Evolutionary conservation across 2,113 vertebrate genomes (phyloP).

Genomic region (Zosterops lateralis): DNA sequence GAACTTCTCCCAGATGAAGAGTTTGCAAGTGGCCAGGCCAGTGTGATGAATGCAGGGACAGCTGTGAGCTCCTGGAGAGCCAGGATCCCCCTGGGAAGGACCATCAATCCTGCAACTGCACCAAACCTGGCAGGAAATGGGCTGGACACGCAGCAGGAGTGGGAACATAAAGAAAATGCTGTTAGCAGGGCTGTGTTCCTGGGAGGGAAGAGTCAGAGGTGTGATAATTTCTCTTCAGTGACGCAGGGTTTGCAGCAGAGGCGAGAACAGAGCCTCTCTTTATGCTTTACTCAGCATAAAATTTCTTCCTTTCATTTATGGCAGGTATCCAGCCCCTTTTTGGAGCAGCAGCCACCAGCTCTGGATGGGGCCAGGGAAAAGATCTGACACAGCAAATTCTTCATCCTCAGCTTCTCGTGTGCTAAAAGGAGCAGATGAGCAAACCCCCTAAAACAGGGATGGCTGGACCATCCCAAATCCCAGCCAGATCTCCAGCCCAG

Average conservation of each 20-base stretch:
- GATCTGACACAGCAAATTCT: neutral
- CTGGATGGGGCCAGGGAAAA: neutral
- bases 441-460: neutral
- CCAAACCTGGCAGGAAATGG: neutral
- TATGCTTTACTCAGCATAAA: constrained; percentile 49
- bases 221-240: neutral
- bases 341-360: neutral
- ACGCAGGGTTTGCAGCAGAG: constrained; percentile 8
- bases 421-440: neutral
- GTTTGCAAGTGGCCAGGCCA: neutral
- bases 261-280: neutral
- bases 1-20: neutral
- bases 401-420: neutral
- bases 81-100: neutral
- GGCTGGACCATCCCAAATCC: neutral
- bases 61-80: neutral
- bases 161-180: neutral
- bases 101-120: neutral
- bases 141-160: neutral
- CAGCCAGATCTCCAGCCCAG: neutral
- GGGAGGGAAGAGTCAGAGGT: neutral
- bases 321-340: neutral
- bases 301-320: neutral
- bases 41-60: neutral
- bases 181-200: neutral